A percentile compares a stretch with the other conserved stretches of the same genome.
Evolutionary conservation across 35 echinoderm and acorn worm species (phyloP).

Genomic region (Chiridota heheva): DNA sequence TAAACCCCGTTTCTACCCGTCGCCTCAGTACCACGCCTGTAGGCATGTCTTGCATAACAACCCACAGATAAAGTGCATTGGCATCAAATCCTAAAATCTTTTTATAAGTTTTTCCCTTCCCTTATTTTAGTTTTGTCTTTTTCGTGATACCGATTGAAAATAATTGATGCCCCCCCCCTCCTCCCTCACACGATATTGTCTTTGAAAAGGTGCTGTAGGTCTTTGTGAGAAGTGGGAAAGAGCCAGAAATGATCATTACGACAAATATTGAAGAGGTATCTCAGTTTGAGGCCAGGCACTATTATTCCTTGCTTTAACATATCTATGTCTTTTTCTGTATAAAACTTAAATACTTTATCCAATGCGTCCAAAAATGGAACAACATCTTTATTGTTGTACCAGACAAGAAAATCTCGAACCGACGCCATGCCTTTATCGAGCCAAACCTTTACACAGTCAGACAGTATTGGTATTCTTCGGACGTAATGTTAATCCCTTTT

Average conservation of each 20-base stretch:
- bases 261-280: conserved; percentile 25
- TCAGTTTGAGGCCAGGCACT: conserved; percentile 49
- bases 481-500: neutral
- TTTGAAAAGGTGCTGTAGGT: conserved; percentile 11
- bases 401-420: conserved; percentile 35
- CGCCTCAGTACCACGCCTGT: no score
- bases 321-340: conserved; percentile 36
- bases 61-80: no score
- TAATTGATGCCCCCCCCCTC: no score
- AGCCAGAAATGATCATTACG: neutral
- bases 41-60: no score
- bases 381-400: conserved; percentile 56
- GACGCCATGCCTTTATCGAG: conserved; percentile 15
- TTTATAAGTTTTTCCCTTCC: no score
- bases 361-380: conserved; percentile 50
- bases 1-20: no score
- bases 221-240: neutral
- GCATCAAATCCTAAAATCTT: no score
- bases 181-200: conserved; percentile 31
- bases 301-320: conserved; percentile 56
- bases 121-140: no score
- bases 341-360: conserved; percentile 52
- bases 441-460: conserved; percentile 45
- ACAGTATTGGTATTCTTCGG: neutral
- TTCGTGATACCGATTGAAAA: no score